Evolutionary conservation across 64 coral and sea anemone genomes (phyloP).

Genomic region (Hydrozoanthus tunicans): DNA sequence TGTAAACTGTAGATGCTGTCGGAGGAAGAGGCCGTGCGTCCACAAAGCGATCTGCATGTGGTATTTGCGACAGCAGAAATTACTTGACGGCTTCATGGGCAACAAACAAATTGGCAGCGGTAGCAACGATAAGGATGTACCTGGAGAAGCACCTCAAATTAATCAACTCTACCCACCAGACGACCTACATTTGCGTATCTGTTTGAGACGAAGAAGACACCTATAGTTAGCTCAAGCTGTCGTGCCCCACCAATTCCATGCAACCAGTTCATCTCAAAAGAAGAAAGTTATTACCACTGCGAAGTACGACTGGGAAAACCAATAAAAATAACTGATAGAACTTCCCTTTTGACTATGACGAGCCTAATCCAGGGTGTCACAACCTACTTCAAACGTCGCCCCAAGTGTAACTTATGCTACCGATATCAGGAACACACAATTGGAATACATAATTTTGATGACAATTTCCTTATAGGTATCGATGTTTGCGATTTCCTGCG

Average conservation of each 20-base stretch:
- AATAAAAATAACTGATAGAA: slow-evolving; percentile 10
- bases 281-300: slow-evolving; percentile 29
- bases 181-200: slow-evolving; percentile 26
- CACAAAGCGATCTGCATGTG: too few species aligned
- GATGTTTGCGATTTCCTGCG: slow-evolving; percentile 58
- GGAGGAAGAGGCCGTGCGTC: too few species aligned
- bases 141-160: too few species aligned
- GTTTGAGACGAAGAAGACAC: slow-evolving; percentile 1
- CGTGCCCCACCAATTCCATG: background rate
- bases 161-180: slow-evolving; percentile 26
- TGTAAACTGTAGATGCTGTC: too few species aligned
- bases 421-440: slow-evolving; percentile 45
- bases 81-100: too few species aligned
- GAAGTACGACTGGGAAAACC: slow-evolving; percentile 14
- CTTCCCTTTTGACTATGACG: slow-evolving; percentile 40
- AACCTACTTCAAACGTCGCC: slow-evolving; percentile 41
- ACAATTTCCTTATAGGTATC: slow-evolving; percentile 54
- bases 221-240: background rate
- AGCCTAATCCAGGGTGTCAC: slow-evolving; percentile 10
- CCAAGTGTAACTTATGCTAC: slow-evolving; percentile 54
- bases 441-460: slow-evolving; percentile 57
- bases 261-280: slow-evolving; percentile 48
- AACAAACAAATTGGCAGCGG: background rate
- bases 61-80: too few species aligned
- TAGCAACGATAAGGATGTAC: background rate